Evolutionary conservation across 2,888 invertebrate species (phyloP).

Genomic region (Amphipyra berbera): DNA sequence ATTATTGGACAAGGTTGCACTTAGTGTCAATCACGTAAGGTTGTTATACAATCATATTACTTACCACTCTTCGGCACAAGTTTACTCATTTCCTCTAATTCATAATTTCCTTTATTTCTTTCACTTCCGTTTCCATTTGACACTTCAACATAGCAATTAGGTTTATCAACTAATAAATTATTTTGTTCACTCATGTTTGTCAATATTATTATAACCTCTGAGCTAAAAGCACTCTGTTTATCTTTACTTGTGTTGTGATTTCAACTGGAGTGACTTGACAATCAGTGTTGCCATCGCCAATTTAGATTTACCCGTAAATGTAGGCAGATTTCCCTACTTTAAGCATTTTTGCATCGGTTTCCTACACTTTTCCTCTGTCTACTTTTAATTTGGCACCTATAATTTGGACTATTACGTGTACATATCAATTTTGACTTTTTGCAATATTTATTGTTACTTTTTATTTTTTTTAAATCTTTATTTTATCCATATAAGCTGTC

Average conservation of each 20-base stretch:
- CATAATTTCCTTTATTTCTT: constrained; percentile 27
- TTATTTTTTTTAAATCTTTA: neutral
- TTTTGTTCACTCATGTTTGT: constrained; percentile 38
- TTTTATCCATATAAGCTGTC: neutral
- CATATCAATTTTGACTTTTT: no score
- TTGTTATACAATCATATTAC: constrained; percentile 23
- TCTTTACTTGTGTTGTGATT: constrained; percentile 23
- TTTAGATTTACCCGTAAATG: constrained; percentile 7
- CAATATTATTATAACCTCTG: constrained; percentile 12
- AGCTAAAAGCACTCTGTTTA: constrained; percentile 31
- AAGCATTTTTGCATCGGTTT: neutral
- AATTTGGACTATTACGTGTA: no score
- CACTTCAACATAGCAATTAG: constrained; percentile 8
- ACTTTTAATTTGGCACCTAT: neutral
- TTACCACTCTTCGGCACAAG: constrained; percentile 33
- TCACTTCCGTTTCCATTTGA: constrained; percentile 13
- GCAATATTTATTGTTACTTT: no score
- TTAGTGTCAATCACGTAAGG: neutral
- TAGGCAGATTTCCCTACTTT: neutral
- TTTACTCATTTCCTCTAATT: constrained; percentile 33
- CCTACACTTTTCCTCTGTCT: neutral
- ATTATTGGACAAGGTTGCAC: constrained; percentile 1
- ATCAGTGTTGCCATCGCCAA: constrained; percentile 16
- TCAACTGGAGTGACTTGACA: constrained; percentile 15
- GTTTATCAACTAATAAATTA: constrained; percentile 16